phyloP scores from a whole-genome alignment of 2,888 invertebrate species.

The Capitulum mitella region DNA sequence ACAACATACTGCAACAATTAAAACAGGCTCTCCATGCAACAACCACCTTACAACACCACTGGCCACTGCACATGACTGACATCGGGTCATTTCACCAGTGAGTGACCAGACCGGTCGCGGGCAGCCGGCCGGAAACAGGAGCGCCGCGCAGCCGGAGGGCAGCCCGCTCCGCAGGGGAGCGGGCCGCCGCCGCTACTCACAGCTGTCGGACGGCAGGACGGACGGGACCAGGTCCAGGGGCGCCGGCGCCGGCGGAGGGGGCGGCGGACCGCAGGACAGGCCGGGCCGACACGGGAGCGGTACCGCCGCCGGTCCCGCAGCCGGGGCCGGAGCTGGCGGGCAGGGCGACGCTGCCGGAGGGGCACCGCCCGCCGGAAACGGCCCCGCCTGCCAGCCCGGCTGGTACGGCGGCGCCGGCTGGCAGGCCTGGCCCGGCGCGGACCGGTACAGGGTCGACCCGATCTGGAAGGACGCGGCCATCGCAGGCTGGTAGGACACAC shows the following conservation, averaged over 20 bases:
- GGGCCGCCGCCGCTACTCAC: neutral
- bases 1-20: no score
- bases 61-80: no score
- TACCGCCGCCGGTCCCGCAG: neutral
- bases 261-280: neutral
- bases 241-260: neutral
- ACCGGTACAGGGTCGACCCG: neutral
- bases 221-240: neutral
- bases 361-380: neutral
- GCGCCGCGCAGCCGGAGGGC: neutral
- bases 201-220: neutral
- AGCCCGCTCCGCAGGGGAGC: neutral
- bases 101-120: no score
- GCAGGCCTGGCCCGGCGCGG: neutral
- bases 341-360: neutral
- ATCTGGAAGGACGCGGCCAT: neutral
- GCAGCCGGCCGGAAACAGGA: no score
- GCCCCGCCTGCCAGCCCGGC: neutral
- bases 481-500: neutral
- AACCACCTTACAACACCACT: no score
- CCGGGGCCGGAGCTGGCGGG: neutral
- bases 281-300: neutral
- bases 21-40: no score
- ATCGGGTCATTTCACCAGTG: no score
- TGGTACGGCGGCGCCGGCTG: no score